Base-by-base conservation (phyloP, 2,113 vertebrate genomes). In the Cryptoleucopteryx plumbea region DNA sequence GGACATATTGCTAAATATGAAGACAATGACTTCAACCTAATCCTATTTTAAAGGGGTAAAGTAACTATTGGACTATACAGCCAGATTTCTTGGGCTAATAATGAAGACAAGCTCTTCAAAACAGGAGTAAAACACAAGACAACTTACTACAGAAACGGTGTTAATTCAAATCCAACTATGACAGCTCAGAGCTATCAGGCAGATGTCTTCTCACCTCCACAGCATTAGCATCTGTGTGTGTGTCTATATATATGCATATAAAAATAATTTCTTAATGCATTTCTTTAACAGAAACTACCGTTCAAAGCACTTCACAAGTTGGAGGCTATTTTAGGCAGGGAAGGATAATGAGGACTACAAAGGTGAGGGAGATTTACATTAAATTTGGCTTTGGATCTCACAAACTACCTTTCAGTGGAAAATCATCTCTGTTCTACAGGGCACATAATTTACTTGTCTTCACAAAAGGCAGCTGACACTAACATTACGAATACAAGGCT, bases 121-220 rank as follows among this genome's bases (percentile, higher is more conserved):
- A 94, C 11, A 50, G 34, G 55, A 18, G 4, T 62, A 62, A 90
- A 83, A 58, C 58, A 56, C 75, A 79, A 27, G 36, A 70, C 81
- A 91, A 38, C 16, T 81, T 92, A 90, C 43, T 88, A 68, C 55
- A 67, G 87, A 95, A 93, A 56, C 4, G 0, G 50, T 81, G 61
- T 59, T 81, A 86, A 92, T 88, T 86, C 82, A 75, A 34, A 95
- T 70, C 77, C 52, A 93, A 11, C 84, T 62, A 40, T 6, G 21
- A 82, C 63, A 89, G 63, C 53, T 78, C 74, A 66, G 63, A 79
- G 71, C 58, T 62, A 81, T 93, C 83, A 82, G 55, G 67, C 67
- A 93, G 75, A 70, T 95, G 26, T 85, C 80, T 87, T 86, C 79
- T 97, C 74, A 92, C 66, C 74, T 93, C 82, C 86, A 80, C 62